Conservation (phyloP, 2,888 invertebrate species). For the Lamellibrachia satsuma region DNA sequence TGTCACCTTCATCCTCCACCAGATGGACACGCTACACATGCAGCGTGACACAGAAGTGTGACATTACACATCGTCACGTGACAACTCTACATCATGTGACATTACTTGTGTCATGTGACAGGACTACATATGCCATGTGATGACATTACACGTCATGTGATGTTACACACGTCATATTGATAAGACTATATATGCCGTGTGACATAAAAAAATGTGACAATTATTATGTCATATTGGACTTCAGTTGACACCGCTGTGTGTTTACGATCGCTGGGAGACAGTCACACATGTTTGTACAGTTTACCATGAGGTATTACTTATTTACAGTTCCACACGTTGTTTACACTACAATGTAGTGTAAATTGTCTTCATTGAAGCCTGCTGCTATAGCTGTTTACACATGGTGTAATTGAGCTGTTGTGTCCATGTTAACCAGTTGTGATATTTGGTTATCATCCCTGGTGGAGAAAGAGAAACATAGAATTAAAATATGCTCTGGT, state of each 20-base stretch:
- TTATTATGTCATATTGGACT: not conserved
- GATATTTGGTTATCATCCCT: not conserved
- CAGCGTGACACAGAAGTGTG: slow-evolving; percentile 63
- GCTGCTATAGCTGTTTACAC: not conserved
- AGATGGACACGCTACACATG: slow-evolving; percentile 64
- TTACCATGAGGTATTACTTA: not conserved
- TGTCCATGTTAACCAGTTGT: not conserved
- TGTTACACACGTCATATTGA: not conserved
- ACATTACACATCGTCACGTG: not conserved
- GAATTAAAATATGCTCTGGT: too few species aligned
- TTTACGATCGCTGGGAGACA: not conserved
- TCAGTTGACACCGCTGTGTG: not conserved
- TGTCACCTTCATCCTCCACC: slow-evolving; percentile 62
- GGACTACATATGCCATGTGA: slow-evolving; percentile 17
- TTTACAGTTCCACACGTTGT: not conserved
- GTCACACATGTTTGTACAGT: not conserved
- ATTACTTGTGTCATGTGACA: not conserved
- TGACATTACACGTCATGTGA: not conserved
- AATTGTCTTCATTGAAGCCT: not conserved
- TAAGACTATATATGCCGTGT: not conserved
- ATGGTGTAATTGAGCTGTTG: not conserved
- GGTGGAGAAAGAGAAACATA: not conserved
- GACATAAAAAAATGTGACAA: not conserved
- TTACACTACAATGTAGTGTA: not conserved
- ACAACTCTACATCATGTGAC: not conserved